A percentile compares a stretch with the other conserved stretches of the same genome.
These are phyloP conservation scores for Cheilosia vulpina DNA, from an alignment of 2,888 invertebrate species.

Conservation along the genomic window DNA sequence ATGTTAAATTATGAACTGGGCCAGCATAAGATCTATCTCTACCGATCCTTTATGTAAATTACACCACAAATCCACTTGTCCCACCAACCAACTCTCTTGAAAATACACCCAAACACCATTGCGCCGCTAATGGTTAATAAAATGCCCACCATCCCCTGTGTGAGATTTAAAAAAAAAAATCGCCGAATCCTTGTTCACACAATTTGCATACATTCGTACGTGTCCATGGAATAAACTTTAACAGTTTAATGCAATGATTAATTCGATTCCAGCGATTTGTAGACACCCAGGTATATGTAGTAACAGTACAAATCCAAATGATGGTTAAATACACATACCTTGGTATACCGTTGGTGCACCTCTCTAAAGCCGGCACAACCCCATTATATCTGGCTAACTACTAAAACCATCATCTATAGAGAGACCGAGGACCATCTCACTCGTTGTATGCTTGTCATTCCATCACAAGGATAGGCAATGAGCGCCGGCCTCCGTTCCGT, in stretches of 20 bases:
- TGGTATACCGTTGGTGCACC: conserved; percentile 27
- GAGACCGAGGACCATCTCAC: not conserved
- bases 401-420: conserved; percentile 33
- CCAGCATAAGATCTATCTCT: not conserved
- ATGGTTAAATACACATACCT: conserved; percentile 54
- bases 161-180: not conserved
- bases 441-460: conserved; percentile 57
- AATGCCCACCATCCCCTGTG: not conserved
- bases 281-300: conserved; percentile 21
- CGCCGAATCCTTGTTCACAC: conserved; percentile 43
- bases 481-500: conserved; percentile 4
- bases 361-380: conserved; percentile 27
- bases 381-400: conserved; percentile 58
- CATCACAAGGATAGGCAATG: conserved; percentile 54
- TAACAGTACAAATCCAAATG: conserved; percentile 30
- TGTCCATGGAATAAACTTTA: conserved; percentile 60
- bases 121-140: not conserved
- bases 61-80: not conserved
- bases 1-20: not conserved
- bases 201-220: conserved; percentile 30
- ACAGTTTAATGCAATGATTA: conserved; percentile 68
- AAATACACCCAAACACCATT: not conserved
- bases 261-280: conserved; percentile 56
- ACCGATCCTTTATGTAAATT: not conserved
- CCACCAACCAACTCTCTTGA: not conserved